phyloP scores from a whole-genome alignment of 2,797 vertebrate species.

The Syngnathus rostellatus region DNA sequence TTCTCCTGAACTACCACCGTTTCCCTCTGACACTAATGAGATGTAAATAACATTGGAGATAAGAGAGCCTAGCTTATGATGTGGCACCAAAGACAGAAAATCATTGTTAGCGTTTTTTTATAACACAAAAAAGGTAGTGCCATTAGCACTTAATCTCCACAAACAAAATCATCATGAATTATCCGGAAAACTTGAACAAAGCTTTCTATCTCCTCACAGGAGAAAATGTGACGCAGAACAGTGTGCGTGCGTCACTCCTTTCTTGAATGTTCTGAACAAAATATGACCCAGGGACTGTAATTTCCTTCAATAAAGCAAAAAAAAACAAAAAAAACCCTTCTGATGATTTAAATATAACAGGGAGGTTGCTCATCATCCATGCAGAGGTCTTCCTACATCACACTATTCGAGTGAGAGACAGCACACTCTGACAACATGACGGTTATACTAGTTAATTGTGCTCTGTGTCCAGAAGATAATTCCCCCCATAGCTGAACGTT shows the following conservation, averaged over 20 bases:
- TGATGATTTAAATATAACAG: background rate
- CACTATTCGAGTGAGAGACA: conserved; percentile 1
- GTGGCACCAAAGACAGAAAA: background rate
- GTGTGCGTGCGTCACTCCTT: background rate
- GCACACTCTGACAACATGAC: conserved; percentile 40
- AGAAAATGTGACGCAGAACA: background rate
- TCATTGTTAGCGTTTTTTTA: background rate
- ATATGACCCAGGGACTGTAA: background rate
- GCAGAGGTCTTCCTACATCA: background rate
- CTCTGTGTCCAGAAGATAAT: conserved; percentile 51
- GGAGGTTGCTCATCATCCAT: background rate
- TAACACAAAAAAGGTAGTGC: background rate
- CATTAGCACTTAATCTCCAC: background rate
- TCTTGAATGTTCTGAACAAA: background rate
- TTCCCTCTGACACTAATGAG: conserved; percentile 4
- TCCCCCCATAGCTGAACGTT: conserved; percentile 35
- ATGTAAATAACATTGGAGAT: conserved; percentile 8
- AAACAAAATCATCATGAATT: background rate
- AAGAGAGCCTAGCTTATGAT: conserved; percentile 1
- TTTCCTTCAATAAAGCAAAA: background rate
- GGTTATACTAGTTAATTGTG: conserved; percentile 51
- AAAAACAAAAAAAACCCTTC: background rate
- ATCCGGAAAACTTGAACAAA: background rate
- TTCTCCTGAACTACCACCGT: background rate
- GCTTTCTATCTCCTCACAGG: background rate